A percentile compares a stretch with the other conserved stretches of the same genome.
phyloP scores from a whole-genome alignment of 1,140 invertebrate species.

The Archivesica marissinica region DNA sequence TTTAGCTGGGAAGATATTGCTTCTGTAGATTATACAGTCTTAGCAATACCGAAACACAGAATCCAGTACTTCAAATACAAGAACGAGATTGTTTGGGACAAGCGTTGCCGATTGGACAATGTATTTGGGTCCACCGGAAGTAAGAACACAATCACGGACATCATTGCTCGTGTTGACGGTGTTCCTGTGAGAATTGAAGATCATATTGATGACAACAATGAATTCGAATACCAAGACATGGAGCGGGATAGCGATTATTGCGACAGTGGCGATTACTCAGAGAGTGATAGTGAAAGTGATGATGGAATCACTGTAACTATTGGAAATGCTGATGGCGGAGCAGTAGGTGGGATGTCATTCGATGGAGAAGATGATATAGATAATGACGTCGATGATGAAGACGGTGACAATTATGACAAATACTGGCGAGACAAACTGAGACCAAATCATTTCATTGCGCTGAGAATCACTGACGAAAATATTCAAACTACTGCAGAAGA shows the following conservation, averaged over 20 bases:
- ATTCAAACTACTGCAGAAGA: conserved; percentile 53
- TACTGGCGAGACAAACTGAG: conserved; percentile 78
- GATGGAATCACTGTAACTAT: conserved; percentile 67
- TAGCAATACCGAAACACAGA: conserved; percentile 86
- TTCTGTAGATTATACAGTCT: conserved; percentile 83
- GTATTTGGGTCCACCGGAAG: conserved; percentile 69
- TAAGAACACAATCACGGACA: conserved; percentile 65
- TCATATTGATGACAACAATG: conserved; percentile 12
- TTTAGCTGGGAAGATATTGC: conserved; percentile 85
- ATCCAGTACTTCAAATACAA: conserved; percentile 86
- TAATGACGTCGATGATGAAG: conserved; percentile 29
- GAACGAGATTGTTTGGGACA: conserved; percentile 85
- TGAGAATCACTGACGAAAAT: conserved; percentile 78
- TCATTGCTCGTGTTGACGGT: conserved; percentile 49
- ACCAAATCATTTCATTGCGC: conserved; percentile 83
- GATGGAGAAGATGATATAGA: background rate
- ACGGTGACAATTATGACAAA: conserved; percentile 58
- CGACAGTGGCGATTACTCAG: conserved; percentile 47
- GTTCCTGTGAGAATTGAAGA: conserved; percentile 10
- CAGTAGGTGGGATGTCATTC: conserved; percentile 17
- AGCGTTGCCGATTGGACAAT: conserved; percentile 83
- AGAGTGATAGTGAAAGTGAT: conserved; percentile 67
- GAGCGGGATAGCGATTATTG: conserved; percentile 31
- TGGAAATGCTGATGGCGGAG: conserved; percentile 20
- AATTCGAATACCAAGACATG: background rate